Evolutionary conservation across 1,140 invertebrate species (phyloP), one percentile per base, ranked within the genome.

Genomic region (Papilio polyxenes): DNA sequence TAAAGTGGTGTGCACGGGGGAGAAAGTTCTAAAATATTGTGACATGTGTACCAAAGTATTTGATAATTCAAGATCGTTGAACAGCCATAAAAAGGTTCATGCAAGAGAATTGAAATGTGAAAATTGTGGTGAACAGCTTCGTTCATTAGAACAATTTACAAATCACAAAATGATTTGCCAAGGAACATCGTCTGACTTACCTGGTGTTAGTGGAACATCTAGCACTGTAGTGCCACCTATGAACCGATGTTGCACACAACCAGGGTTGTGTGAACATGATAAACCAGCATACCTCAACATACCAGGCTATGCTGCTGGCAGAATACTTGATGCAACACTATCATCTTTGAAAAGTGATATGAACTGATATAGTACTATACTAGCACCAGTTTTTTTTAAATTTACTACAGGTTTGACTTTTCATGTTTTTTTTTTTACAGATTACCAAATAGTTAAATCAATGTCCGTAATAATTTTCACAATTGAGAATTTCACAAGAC

Each of bases 31-130:
- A 69, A 95, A 95, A 84, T 95, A 92, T 87, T 95, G 94, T 86
- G 94, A 95, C 84, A 95, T 95, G 94, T 95, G 94, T 86, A 92
- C 93, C 37, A 95, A 95, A 89, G 94, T 95, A 44, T 95, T 95
- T 90, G 94, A 95, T 80, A 95, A 95, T 87, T 95, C 94, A 76
- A 92, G 94, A 86, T 95, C 94, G 44, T 86, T 95, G n/a, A 95
- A 95, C 85, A 95, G 94, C 82, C 94, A 95, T 85, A 95, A 94
- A 83, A 95, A 95, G 87, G 94, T 95, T 74, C 94, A 95, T 90
- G 94, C 94, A 62, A 91, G 94, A 84, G 94, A 95, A 85, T 87
- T 95, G 20, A 95, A 95, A 85, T 95, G 94, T 91, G 94, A 95
- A 79, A 90, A 88, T 69, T 95, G 94, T 89, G 94, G 94, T 59